Evolutionary conservation across 2,888 invertebrate species (phyloP).

Genomic region (Metacarcinus magister): DNA sequence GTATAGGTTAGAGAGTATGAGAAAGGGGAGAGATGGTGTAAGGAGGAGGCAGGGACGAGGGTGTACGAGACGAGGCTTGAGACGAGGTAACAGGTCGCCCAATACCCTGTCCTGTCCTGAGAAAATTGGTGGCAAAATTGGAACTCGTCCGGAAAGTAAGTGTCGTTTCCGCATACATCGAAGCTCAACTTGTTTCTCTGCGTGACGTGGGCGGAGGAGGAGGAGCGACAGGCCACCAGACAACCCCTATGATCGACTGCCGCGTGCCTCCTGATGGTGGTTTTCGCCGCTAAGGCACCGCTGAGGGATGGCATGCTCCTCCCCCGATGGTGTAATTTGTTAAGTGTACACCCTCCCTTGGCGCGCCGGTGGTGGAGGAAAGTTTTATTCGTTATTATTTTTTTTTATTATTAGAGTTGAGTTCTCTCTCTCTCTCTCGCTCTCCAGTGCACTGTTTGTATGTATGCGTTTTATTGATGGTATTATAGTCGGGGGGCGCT

Average conservation of each 20-base stretch:
- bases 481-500: slow-evolving; percentile 36
- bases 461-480: slow-evolving; percentile 62
- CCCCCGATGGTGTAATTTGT: slow-evolving; percentile 61
- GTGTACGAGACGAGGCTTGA: neutral
- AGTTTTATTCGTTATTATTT: neutral
- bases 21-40: neutral
- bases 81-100: slow-evolving; percentile 14
- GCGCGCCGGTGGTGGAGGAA: slow-evolving; percentile 43
- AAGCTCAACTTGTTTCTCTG: slow-evolving; percentile 65
- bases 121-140: slow-evolving; percentile 62
- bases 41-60: neutral
- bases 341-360: slow-evolving; percentile 60
- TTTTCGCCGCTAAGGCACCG: slow-evolving; percentile 56
- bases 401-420: neutral
- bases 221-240: neutral
- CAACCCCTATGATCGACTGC: slow-evolving; percentile 17
- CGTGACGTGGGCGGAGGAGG: slow-evolving; percentile 50
- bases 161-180: slow-evolving; percentile 66
- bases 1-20: neutral
- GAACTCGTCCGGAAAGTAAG: slow-evolving; percentile 64
- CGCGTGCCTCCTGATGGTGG: neutral
- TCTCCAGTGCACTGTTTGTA: slow-evolving; percentile 54
- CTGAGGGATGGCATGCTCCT: slow-evolving; percentile 53
- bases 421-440: neutral
- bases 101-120: slow-evolving; percentile 51